phyloP scores from a whole-genome alignment of 2,113 vertebrate species.

The Campylomormyrus tamandua region DNA sequence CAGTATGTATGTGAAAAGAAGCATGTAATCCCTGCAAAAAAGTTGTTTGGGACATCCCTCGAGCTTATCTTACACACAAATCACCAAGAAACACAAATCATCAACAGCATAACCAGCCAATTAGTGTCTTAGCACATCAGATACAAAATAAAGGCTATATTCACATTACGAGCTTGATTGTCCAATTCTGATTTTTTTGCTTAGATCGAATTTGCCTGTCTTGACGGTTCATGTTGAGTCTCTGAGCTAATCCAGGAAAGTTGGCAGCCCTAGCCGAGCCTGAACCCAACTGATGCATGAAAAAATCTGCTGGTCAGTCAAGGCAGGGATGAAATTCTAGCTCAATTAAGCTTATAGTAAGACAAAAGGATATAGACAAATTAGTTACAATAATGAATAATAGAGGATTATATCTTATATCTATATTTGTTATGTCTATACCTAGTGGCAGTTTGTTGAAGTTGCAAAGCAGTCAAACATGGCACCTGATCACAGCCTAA shows the following conservation, averaged over 20 bases:
- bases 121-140: neutral
- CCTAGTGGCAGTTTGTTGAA: neutral
- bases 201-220: neutral
- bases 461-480: constrained; percentile 17
- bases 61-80: neutral
- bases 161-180: neutral
- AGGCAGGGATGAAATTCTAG: neutral
- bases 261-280: neutral
- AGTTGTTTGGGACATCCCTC: neutral
- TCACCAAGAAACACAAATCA: neutral
- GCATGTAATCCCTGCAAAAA: neutral
- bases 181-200: neutral
- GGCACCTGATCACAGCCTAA: constrained; percentile 15
- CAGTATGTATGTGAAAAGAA: constrained; percentile 31
- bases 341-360: neutral
- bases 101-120: neutral
- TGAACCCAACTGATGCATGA: neutral
- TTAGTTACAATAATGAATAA: neutral
- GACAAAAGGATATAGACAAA: neutral
- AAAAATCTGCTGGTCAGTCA: neutral
- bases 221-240: neutral
- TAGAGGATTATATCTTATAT: neutral
- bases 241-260: neutral
- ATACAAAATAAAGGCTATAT: neutral
- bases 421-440: neutral